A percentile compares a stretch with the other conserved stretches of the same genome.
Conservation (phyloP, 2,888 invertebrate genomes). For the Apodemia zela region DNA sequence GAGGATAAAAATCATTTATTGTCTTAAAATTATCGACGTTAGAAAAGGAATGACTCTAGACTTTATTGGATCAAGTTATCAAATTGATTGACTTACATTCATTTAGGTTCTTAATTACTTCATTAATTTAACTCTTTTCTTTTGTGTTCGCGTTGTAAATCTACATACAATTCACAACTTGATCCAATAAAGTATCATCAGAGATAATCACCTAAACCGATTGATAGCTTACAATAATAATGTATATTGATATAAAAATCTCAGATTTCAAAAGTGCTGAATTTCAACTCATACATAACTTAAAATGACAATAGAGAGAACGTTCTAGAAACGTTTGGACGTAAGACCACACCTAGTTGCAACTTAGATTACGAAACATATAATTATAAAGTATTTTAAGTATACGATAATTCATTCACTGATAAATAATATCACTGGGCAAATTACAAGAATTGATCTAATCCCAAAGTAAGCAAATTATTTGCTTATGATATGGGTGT, state of each 20-base stretch:
- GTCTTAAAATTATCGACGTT: slow-evolving; percentile 46
- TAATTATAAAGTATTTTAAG: background rate
- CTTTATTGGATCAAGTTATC: slow-evolving; percentile 24
- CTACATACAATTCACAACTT: background rate
- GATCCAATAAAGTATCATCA: background rate
- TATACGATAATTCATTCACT: no score
- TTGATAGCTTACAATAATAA: slow-evolving; percentile 20
- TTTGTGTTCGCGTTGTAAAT: background rate
- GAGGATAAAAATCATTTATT: slow-evolving; percentile 43
- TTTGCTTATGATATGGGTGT: no score
- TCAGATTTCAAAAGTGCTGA: slow-evolving; percentile 13
- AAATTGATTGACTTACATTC: background rate
- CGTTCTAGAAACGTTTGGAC: slow-evolving; percentile 4
- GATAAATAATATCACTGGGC: no score
- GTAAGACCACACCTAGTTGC: background rate
- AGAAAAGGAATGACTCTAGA: slow-evolving; percentile 45
- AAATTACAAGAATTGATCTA: no score
- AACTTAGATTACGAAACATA: background rate
- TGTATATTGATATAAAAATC: slow-evolving; percentile 28
- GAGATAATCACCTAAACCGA: slow-evolving; percentile 1
- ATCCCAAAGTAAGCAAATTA: no score
- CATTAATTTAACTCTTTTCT: no score
- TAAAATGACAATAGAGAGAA: background rate
- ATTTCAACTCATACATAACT: background rate
- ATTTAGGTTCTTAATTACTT: no score